Percentiles rank a stretch among this genome's conserved stretches.
phyloP scores from a whole-genome alignment of 2,888 invertebrate species.

The Phorcus lineatus region DNA sequence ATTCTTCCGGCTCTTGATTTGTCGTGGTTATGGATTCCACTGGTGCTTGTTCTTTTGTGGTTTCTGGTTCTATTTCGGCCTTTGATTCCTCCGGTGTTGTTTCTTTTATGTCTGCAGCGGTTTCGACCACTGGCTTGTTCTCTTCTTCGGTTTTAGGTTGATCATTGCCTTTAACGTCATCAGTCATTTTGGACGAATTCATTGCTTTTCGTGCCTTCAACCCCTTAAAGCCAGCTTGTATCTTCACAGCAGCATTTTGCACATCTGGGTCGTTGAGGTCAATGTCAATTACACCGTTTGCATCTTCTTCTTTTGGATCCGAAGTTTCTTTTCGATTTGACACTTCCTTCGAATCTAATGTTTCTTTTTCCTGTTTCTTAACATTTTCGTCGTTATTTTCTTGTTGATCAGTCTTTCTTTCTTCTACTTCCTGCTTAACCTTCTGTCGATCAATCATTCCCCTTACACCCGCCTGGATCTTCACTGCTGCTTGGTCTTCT shows the following conservation, averaged over 20 bases:
- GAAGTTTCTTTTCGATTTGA: background rate
- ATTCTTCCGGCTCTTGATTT: no score
- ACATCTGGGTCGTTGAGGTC: conserved; percentile 24
- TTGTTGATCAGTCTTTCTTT: background rate
- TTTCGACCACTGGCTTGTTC: no score
- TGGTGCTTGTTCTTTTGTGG: no score
- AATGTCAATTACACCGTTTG: background rate
- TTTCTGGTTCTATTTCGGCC: no score
- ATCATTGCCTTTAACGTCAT: no score
- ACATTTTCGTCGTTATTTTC: background rate
- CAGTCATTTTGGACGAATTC: no score
- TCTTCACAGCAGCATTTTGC: conserved; percentile 14
- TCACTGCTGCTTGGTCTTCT: background rate
- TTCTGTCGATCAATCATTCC: background rate
- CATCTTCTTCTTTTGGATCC: background rate
- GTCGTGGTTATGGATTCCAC: no score
- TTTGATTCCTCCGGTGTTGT: no score
- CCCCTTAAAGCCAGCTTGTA: background rate
- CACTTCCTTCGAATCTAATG: background rate
- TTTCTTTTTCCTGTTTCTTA: background rate
- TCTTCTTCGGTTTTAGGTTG: no score
- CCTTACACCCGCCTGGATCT: background rate
- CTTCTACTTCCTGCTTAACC: background rate
- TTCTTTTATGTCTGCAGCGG: no score
- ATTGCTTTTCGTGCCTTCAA: background rate